Evolutionary conservation across 2,113 vertebrate species (phyloP), one percentile per base, ranked within the genome.

Genomic region (Isurus oxyrinchus): DNA sequence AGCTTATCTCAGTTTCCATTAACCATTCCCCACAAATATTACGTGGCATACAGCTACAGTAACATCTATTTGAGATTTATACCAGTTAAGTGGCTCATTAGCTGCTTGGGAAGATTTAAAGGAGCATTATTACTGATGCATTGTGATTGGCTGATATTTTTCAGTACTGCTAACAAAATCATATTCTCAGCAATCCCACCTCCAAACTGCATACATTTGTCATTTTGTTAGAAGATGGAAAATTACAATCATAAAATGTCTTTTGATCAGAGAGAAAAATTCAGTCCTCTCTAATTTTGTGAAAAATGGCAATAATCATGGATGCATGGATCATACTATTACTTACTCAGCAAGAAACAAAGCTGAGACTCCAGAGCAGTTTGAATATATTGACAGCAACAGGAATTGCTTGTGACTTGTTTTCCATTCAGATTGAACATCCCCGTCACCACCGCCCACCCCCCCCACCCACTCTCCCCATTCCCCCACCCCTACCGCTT

Each of bases 311-410:
- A 66, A 94, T 63, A 94, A 94, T 63, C 59, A 63, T 40, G 59
- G 59, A 63, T 23, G 59, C 72, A 44, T 94, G 16, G 72, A 76
- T 40, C 61, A 63, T 49, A n/a, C 35, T 93, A 93, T 61, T 93
- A 93, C 6, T 44, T 63, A 66, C 90, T 40, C 90, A 94, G 90
- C 90, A 94, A 94, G 90, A 94, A 94, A 10, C 90, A 94, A 94
- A 94, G 10, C 59, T 59, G 11, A 19, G 88, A 31, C 55, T 40
- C 35, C 35, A 63, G 6, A 35, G 59, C 90, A 40, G 66, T 94
- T 63, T 94, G 90, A 94, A 94, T 94, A 94, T 63, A 63, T 94
- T 94, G 57, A 57, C 14, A 94, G 66, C 59, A 94, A 63, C 59
- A n/a, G 14, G 59, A 94, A 63, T 63, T 94, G 90, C 59, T 7